Base-by-base conservation (phyloP, 1,140 invertebrate genomes). In the Rhyzopertha dominica region DNA sequence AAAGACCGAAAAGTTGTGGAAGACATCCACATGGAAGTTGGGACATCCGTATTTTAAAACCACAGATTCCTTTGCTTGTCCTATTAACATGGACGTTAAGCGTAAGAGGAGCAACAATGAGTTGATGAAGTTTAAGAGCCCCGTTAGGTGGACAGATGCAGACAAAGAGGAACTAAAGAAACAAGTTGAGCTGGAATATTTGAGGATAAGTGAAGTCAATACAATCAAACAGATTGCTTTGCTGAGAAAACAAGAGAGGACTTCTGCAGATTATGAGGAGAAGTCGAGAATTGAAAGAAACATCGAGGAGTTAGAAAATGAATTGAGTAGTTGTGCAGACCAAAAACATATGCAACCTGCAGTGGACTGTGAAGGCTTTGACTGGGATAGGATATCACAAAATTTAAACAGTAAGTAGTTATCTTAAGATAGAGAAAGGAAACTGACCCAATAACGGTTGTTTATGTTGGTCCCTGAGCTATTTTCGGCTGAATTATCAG, bases 41-140 rank as follows among this genome's bases (percentile, higher is more conserved):
- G 65, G 57, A 3, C 54, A 51, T 5, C 65, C 65, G 9, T 67
- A 59, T 56, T 67, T 66, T 47, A 67, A 67, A 50, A 53, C 54
- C 36, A 43, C 36, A 14, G 26, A 54, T 24, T 42, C 55, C 28
- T 65, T 51, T 56, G 43, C 48, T 12, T 53, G 54, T 30, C 56
- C 56, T 3, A 42, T 47, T 18, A 67, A 66, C 49, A 13, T 23
- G 22, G 63, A 67, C 42, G 38, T 48, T 12, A 14, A 54, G 2
- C 17, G 39, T 35, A 63, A 66, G 45, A 23, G 43, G 30, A 23
- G 43, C n/a, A 54, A 47, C 17, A 43, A 53, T 3, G 54, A 61
- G 51, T 35, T 63, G 9, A 45, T 41, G 5, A 26, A 48, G 61
- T 29, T 44, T 56, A 22, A 28, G 8, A 10, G 25, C 44, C 20